phyloP scores from a whole-genome alignment of 2,113 vertebrate genomes.

The Pampusana beccarii region DNA sequence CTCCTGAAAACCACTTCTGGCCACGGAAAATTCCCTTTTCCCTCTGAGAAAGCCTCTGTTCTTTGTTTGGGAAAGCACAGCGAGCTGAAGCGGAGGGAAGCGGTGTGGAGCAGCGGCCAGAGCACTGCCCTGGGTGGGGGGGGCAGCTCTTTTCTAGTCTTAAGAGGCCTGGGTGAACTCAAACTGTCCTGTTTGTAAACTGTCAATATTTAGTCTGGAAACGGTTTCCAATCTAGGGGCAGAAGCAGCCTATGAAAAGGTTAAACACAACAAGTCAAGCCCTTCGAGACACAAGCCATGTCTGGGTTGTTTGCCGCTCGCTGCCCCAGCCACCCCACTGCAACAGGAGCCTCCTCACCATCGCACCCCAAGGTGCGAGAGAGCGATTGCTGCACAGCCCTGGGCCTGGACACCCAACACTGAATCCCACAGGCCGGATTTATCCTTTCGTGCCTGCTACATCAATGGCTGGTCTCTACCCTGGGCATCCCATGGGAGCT shows the following conservation, averaged over 20 bases:
- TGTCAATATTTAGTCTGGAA: neutral
- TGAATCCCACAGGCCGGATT: neutral
- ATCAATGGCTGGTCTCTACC: neutral
- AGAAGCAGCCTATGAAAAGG: rapidly evolving
- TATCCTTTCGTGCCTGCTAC: neutral
- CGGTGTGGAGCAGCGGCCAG: neutral
- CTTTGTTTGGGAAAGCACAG: neutral
- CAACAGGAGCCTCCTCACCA: neutral
- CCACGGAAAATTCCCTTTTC: neutral
- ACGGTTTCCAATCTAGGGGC: neutral
- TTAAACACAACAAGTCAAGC: neutral
- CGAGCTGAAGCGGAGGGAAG: neutral
- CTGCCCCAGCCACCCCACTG: rapidly evolving
- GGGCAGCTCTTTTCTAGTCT: neutral
- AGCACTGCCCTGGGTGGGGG: neutral
- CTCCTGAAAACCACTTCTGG: neutral
- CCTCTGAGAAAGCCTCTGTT: neutral
- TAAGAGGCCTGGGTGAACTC: neutral
- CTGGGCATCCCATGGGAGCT: neutral
- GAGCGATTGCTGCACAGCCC: neutral
- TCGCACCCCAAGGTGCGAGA: neutral
- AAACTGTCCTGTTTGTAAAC: neutral
- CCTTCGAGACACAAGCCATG: neutral
- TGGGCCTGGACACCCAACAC: neutral
- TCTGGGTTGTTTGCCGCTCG: neutral